Base-by-base conservation (phyloP, 2,888 invertebrate species). In the Tetranychus truncatus region DNA sequence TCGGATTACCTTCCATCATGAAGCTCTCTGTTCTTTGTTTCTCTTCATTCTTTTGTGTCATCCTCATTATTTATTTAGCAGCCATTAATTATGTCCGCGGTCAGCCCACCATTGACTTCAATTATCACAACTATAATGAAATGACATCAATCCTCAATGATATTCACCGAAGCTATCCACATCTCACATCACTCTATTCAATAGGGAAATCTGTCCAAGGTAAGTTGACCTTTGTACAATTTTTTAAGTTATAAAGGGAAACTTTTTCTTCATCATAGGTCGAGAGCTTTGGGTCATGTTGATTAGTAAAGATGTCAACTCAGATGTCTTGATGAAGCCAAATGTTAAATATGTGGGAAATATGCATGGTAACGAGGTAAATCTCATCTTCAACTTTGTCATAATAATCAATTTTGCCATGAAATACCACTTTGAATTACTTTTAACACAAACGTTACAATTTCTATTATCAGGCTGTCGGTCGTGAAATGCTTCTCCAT, bases 341-440 rank as follows among this genome's bases (percentile, higher is more conserved):
- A 95, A 99, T 83, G 94, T 99, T 74, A 97, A 99, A 84, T 96
- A 95, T 83, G 90, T 99, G 75, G 97, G 91, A 76, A 96, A 95
- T 84, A 95, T 95, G 85, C 99, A 99, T 83, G 99, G 97, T 77
- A 95, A 96, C 82, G 79, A 79, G 75, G 79, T 79, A 76, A 77
- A 34, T 34, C 0, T 1, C 9, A 15, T 20, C 34, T 34, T 4
- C 34, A 34, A 34, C 2, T 34, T 34, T 34, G 34, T 34, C 4
- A 34, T 34, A 34, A 66, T 6, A 2, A 18, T 66, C 3, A 66
- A 66, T 0, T 66, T 66, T 66, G 0, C 5, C 34, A 34, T 34
- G 34, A 34, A 34, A 34, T 34, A 6, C n/a, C 6, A 65, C n/a
- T 21, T 21, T 67, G 6, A 20, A 24, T 11, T 69, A 7, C 21